Evolutionary conservation across 2,888 invertebrate species (phyloP), one percentile per base, ranked within the genome.

Genomic region (Scrobipalpa costella): DNA sequence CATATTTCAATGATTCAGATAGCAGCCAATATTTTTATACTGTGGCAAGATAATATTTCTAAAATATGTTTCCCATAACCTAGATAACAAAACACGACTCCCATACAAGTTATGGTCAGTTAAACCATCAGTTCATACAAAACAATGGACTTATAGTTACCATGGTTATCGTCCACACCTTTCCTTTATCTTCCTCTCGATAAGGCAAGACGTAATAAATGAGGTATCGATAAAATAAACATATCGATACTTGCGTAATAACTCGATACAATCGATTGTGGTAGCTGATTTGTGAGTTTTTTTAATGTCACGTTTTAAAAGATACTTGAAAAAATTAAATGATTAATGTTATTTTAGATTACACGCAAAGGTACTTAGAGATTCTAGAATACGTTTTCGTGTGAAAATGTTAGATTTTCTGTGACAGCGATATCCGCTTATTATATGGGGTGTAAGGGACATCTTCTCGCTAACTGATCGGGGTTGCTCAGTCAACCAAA

Each of bases 211-310:
- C 55, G 33, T 55, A 55, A 55, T 55, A 34, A 55, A 55, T 55
- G 33, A 33, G 27, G 27, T 27, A 33, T 33, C 27, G 55, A 55
- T 55, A 55, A 34, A 33, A 27, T 27, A n/a, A 33, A 55, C 55
- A 55, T 34, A 55, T 55, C 55, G 55, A 55, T 55, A 13, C 33
- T 55, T 55, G 55, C 15, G 33, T 55, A 55, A 55, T 55, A 40
- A 57, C 33, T 57, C 27, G 36, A 57, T 61, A 6, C 27, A 17
- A 62, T 57, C 47, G 62, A 27, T 62, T 61, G 38, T 55, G 33
- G 60, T 17, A 60, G 34, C n/a, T 2, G 13, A 7, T 13, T 40
- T 13, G 13, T n/a, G 40, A n/a, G n/a, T n/a, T n/a, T n/a, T n/a
- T 13, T 40, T 40, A n/a, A n/a, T 34, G 34, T 40, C n/a, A 1